Base-by-base conservation (phyloP, 1,140 invertebrate species). In the Harpegnathos saltator region DNA sequence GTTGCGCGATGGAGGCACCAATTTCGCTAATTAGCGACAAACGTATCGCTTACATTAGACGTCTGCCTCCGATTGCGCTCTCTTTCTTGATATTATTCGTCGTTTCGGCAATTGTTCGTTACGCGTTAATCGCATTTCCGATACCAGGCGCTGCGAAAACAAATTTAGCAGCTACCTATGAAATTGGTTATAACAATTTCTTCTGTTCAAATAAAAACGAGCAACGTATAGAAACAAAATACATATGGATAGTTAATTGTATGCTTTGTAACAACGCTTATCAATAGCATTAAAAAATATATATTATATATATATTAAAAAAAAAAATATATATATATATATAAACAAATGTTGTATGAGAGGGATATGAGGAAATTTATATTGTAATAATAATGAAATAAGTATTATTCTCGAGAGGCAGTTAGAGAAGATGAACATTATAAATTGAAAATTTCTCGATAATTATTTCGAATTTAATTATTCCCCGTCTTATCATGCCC, bases 11-110 rank as follows among this genome's bases (percentile, higher is more conserved):
- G 24, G 58, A 3, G 50, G 63, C 5, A 48, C 52, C 19, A 80
- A 80, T 80, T 56, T n/a, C n/a, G 52, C 52, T 80, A 80, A 80
- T 80, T 80, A 80, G n/a, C n/a, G 50, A 80, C 65, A 58, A 71
- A 71, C 75, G 44, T 78, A 22, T 58, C 44, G 22, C n/a, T 75
- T 63, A 63, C 62, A 22, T 19, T 4, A 44, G 38, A 44, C 38
- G 7, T 44, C 22, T 52, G 24, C 17, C 22, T 38, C 62, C 38
- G 38, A 22, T 29, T 44, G 38, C 9, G 38, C 38, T 9, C 38
- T 29, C 19, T 17, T 56, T 48, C 22, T 24, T 22, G 14, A 19
- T 5, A 9, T 29, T 29, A 65, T 22, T 52, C n/a, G 17, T 63
- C 9, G 5, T 54, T 66, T 14, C 11, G 44, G 3, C 11, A 48